phyloP scores from a whole-genome alignment of 2,797 vertebrate genomes.

The Rhynchotus rufescens region DNA sequence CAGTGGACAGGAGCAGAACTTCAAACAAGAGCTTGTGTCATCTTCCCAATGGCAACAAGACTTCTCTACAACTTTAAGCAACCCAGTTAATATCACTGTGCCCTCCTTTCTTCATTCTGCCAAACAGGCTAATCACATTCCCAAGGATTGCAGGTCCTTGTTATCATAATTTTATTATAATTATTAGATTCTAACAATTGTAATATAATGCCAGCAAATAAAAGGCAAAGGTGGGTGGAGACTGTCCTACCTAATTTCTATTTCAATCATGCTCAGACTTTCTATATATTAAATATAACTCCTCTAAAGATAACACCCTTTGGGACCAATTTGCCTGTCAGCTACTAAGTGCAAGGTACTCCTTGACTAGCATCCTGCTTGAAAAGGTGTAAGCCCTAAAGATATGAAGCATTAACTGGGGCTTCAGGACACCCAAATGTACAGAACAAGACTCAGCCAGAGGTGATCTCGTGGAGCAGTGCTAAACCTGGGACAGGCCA shows the following conservation, averaged over 20 bases:
- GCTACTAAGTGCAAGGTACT: neutral
- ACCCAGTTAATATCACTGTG: neutral
- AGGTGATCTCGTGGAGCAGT: neutral
- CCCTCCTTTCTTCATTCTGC: neutral
- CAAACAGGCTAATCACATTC: neutral
- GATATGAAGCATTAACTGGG: neutral
- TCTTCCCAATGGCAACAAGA: neutral
- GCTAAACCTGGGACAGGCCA: neutral
- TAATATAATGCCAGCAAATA: slow-evolving; percentile 14
- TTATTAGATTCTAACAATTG: slow-evolving; percentile 1
- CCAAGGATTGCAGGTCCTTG: neutral
- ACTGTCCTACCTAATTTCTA: neutral
- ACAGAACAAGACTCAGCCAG: neutral
- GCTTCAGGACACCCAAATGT: neutral
- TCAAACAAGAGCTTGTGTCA: fast-evolving
- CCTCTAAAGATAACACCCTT: neutral
- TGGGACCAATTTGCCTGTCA: slow-evolving; percentile 23
- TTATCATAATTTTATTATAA: neutral
- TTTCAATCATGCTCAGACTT: slow-evolving; percentile 24
- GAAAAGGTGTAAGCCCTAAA: neutral
- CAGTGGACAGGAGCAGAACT: neutral
- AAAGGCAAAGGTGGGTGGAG: slow-evolving; percentile 24
- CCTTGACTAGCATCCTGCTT: neutral
- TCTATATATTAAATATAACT: neutral
- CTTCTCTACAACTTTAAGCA: neutral